phyloP scores from a whole-genome alignment of 1,140 invertebrate genomes.

The Trigoniulus corallinus region DNA sequence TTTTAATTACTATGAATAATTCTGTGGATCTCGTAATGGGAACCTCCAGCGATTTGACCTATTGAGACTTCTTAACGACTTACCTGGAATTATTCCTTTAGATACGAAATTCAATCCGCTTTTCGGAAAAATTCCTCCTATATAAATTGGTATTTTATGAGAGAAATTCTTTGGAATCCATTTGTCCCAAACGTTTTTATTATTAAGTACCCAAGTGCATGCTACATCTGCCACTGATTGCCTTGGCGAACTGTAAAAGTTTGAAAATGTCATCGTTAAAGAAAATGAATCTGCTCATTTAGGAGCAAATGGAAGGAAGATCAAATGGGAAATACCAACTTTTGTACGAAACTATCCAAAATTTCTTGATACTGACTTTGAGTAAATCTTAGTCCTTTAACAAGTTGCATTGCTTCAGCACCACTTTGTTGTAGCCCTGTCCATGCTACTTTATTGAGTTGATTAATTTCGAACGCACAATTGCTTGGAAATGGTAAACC shows the following conservation, averaged over 20 bases:
- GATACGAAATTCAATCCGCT: slow-evolving; percentile 37
- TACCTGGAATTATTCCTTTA: slow-evolving; percentile 39
- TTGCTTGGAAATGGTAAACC: slow-evolving; percentile 2
- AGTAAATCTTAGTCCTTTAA: slow-evolving; percentile 37
- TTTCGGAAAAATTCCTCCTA: slow-evolving; percentile 64
- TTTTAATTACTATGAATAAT: too few relatives aligned
- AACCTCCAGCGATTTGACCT: too few relatives aligned
- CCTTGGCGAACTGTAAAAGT: slow-evolving; percentile 4
- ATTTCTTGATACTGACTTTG: slow-evolving; percentile 35
- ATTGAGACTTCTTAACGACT: not conserved
- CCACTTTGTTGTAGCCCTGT: slow-evolving; percentile 28
- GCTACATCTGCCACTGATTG: slow-evolving; percentile 34
- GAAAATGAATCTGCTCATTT: too few relatives aligned
- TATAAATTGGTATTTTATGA: slow-evolving; percentile 35
- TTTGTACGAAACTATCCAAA: slow-evolving; percentile 29
- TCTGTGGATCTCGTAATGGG: too few relatives aligned
- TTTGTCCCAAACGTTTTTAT: slow-evolving; percentile 30
- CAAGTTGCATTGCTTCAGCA: slow-evolving; percentile 25
- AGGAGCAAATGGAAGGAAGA: slow-evolving; percentile 1
- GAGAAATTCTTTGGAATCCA: slow-evolving; percentile 36
- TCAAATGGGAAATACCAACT: not conserved
- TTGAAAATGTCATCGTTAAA: slow-evolving; percentile 1
- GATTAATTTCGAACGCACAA: slow-evolving; percentile 45
- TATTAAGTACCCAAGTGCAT: slow-evolving; percentile 46
- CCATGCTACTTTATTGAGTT: slow-evolving; percentile 49